Conservation (phyloP, 2,797 vertebrate genomes). For the Sebastiscus albofasciatus region DNA sequence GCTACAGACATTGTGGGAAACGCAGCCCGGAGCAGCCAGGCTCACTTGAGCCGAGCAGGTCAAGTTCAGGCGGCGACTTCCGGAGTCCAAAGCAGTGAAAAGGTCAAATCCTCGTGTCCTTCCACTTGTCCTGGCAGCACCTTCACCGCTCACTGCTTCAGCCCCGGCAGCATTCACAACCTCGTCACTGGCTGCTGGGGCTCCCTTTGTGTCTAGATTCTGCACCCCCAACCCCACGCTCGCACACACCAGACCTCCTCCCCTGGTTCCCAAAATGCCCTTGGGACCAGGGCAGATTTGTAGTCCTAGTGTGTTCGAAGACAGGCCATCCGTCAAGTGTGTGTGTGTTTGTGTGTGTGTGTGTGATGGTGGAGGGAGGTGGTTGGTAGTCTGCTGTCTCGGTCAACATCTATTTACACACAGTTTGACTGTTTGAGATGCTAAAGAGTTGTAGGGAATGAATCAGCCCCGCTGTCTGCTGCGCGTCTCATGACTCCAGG, state of each 20-base stretch:
- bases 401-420: conserved; percentile 73
- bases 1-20: conserved; percentile 7
- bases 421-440: conserved; percentile 65
- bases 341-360: not conserved
- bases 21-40: not conserved
- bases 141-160: conserved; percentile 18
- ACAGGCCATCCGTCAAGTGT: conserved; percentile 75
- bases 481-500: conserved; percentile 47
- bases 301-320: conserved; percentile 72
- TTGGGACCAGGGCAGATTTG: conserved; percentile 77
- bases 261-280: conserved; percentile 74
- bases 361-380: conserved; percentile 25
- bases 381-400: conserved; percentile 61
- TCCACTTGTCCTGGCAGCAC: conserved; percentile 29
- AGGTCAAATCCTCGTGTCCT: conserved; percentile 32
- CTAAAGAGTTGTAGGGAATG: conserved; percentile 54
- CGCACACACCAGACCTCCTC: conserved; percentile 44
- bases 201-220: conserved; percentile 79
- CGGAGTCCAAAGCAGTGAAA: conserved; percentile 15
- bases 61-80: conserved; percentile 33
- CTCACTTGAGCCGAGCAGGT: conserved; percentile 20
- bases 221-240: conserved; percentile 52
- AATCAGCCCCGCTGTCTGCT: conserved; percentile 60
- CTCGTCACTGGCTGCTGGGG: conserved; percentile 59
- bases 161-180: conserved; percentile 38